These are phyloP conservation scores for Armadillidium nasatum DNA, from an alignment of 1,140 invertebrate species.

Conservation along the genomic window DNA sequence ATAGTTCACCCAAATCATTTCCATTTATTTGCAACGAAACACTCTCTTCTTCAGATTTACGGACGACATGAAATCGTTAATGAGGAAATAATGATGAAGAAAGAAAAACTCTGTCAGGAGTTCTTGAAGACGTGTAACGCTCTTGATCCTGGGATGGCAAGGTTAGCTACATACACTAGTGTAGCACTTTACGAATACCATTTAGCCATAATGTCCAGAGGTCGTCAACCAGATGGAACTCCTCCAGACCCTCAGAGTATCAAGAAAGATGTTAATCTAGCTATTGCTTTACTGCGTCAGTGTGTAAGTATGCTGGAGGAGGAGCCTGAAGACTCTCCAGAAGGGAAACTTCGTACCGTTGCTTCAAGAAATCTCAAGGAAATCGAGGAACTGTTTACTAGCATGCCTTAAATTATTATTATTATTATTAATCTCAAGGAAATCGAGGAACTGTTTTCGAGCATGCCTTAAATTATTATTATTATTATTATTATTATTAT, in stretches of 20 bases:
- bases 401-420: too few relatives aligned
- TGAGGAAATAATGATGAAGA: slow-evolving; percentile 45
- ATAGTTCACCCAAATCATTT: slow-evolving; percentile 71
- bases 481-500: too few relatives aligned
- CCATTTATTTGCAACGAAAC: slow-evolving; percentile 69
- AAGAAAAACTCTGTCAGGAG: slow-evolving; percentile 44
- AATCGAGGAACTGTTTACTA: slow-evolving; percentile 22
- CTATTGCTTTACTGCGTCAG: slow-evolving; percentile 49
- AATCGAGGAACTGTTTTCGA: slow-evolving; percentile 23
- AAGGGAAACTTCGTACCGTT: slow-evolving; percentile 45
- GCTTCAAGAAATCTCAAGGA: slow-evolving; percentile 37
- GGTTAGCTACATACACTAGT: slow-evolving; percentile 41
- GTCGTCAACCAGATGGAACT: slow-evolving; percentile 21
- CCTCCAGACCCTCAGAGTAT: slow-evolving; percentile 17
- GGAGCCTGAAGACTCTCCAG: slow-evolving; percentile 55
- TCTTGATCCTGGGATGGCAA: slow-evolving; percentile 42
- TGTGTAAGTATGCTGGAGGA: slow-evolving; percentile 52
- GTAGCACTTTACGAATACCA: slow-evolving; percentile 45
- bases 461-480: too few relatives aligned
- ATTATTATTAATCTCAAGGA: slow-evolving; percentile 21
- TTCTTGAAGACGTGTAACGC: slow-evolving; percentile 45
- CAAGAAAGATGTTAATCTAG: slow-evolving; percentile 47
- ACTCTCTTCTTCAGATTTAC: slow-evolving; percentile 71
- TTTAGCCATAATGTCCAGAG: slow-evolving; percentile 41
- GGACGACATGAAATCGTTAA: slow-evolving; percentile 59